Evolutionary conservation across 64 coral and sea anemone genomes (phyloP), one percentile per base, ranked within the genome.

Genomic region (Montipora foliosa): DNA sequence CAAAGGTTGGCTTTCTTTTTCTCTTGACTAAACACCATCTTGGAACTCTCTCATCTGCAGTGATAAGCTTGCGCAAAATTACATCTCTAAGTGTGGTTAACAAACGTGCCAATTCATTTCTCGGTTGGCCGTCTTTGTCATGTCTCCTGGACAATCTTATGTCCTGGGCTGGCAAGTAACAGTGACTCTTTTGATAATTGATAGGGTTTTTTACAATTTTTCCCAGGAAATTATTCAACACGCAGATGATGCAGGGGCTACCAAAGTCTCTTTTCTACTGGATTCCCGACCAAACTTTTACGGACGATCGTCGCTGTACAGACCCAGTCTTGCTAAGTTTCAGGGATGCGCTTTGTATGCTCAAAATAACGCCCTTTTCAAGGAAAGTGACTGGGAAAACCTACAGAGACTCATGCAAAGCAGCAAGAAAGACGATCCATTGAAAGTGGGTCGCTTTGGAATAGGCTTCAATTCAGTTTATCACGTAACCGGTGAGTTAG

Each of bases 391-490:
- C 45, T 95, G 94, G 94, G 84, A 89, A 14, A 91, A 91, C 8
- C 79, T 95, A 49, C 67, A 95, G 55, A 95, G 84, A 19, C 79
- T 95, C 37, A 95, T 95, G 94, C 69, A 81, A 16, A 95, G 94
- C 83, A 92, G 80, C 19, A 95, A 95, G 78, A 95, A 92, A 67
- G 90, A 95, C 9, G 94, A 95, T 49, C 94, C 94, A 44, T 82
- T 95, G 45, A 95, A 95, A 80, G 94, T 95, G 57, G 94, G 94
- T 16, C 90, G 94, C 12, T 95, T 95, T 95, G 94, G 94, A 19
- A 95, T 95, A 55, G 94, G 94, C 55, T 95, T 95, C 45, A 95
- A 95, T 52, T 95, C 94, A 3, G 89, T 95, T 47, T 95, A 95
- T 72, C 94, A 95, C 59, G 62, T 95, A 61, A 95, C 94, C 14